Evolutionary conservation across 1,140 invertebrate genomes (phyloP).

Genomic region (Drosophila serrata): DNA sequence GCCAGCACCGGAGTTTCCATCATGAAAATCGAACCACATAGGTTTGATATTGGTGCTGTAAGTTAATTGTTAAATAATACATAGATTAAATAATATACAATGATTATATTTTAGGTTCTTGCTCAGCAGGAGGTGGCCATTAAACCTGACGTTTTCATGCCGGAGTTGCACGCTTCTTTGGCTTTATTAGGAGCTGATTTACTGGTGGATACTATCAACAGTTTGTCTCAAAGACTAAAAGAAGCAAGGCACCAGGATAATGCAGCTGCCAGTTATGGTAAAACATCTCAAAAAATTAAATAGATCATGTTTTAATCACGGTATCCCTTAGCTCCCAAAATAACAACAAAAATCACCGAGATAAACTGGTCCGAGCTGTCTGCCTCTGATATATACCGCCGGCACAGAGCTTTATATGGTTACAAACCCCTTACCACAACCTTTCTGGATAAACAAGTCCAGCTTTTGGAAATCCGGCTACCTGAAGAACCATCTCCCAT

Average conservation of each 20-base stretch:
- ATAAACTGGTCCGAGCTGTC: conserved; percentile 89
- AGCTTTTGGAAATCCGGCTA: conserved; percentile 87
- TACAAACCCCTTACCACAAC: conserved; percentile 88
- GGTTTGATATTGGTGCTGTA: conserved; percentile 93
- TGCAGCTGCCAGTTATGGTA: conserved; percentile 90
- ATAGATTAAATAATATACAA: neutral
- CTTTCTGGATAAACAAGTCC: conserved; percentile 87
- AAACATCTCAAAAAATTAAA: conserved; percentile 5
- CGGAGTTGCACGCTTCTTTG: conserved; percentile 89
- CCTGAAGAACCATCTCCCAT: conserved; percentile 10
- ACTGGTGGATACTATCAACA: conserved; percentile 88
- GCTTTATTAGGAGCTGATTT: conserved; percentile 90
- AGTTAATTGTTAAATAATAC: conserved; percentile 5
- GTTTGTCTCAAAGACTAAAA: conserved; percentile 87
- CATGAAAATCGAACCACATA: conserved; percentile 94
- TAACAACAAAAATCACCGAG: conserved; percentile 87
- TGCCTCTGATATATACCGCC: conserved; percentile 88
- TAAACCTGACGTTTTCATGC: conserved; percentile 87
- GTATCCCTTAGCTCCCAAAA: conserved; percentile 92
- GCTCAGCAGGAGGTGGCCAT: conserved; percentile 89
- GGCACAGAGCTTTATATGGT: conserved; percentile 89
- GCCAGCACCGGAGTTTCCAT: conserved; percentile 93
- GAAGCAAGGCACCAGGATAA: conserved; percentile 88
- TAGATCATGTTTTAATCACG: no score
- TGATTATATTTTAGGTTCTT: conserved; percentile 88